phyloP scores from a whole-genome alignment of 2,888 invertebrate species.

The Pristionchus mayeri region DNA sequence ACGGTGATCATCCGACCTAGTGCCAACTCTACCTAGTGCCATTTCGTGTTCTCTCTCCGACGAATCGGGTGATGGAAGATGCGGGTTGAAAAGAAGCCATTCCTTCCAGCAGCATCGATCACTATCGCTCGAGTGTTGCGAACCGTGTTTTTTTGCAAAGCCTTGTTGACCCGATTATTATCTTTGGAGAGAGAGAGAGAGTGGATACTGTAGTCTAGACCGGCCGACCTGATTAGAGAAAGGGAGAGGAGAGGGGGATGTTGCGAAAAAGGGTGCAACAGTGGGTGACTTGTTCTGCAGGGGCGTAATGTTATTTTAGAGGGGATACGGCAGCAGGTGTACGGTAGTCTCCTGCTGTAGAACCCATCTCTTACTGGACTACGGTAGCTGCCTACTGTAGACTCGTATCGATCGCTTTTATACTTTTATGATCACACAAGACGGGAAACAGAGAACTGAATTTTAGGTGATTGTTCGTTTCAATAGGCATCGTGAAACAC shows the following conservation, averaged over 20 bases:
- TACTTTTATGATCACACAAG: too few species aligned
- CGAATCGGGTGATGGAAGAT: background rate
- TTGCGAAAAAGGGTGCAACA: background rate
- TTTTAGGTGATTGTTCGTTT: too few species aligned
- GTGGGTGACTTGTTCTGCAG: background rate
- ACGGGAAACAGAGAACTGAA: too few species aligned
- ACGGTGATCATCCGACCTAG: too few species aligned
- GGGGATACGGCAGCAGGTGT: too few species aligned
- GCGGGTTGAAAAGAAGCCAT: background rate
- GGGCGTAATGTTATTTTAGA: background rate
- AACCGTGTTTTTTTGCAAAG: background rate
- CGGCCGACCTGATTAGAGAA: background rate
- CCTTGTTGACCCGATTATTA: background rate
- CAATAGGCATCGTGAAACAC: too few species aligned
- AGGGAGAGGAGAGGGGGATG: background rate
- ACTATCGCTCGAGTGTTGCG: background rate
- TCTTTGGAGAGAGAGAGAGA: background rate
- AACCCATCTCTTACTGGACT: too few species aligned
- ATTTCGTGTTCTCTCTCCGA: background rate
- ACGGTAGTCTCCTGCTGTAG: too few species aligned
- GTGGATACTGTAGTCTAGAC: constrained; percentile 34
- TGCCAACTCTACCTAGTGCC: too few species aligned
- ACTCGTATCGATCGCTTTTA: too few species aligned
- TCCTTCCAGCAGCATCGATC: background rate
- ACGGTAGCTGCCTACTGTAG: too few species aligned